These are phyloP conservation scores for Amiota mariae DNA, from an alignment of 2,888 invertebrate species.

Conservation along the genomic window DNA sequence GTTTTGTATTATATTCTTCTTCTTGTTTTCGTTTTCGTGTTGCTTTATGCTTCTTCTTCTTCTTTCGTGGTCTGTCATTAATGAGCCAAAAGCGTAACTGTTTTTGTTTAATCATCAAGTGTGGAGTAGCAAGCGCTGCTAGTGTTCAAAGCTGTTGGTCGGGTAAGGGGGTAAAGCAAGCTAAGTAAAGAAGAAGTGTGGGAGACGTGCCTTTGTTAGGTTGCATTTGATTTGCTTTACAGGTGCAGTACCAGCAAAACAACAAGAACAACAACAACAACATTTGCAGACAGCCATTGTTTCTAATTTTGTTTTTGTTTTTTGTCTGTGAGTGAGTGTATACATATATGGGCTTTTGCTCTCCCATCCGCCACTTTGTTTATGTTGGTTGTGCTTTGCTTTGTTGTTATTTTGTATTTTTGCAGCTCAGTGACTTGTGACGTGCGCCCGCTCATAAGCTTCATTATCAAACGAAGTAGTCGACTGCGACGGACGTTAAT, in stretches of 20 bases:
- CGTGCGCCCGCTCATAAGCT: constrained; percentile 61
- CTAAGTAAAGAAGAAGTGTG: background rate
- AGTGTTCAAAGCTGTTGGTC: background rate
- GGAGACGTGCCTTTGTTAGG: constrained; percentile 41
- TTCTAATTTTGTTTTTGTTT: background rate
- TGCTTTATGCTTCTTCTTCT: background rate
- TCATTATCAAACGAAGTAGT: constrained; percentile 51
- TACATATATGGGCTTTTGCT: constrained; percentile 26
- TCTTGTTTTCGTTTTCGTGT: background rate
- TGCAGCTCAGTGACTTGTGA: constrained; percentile 65
- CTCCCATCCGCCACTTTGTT: constrained; percentile 20
- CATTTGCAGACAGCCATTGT: constrained; percentile 6
- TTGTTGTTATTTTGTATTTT: constrained; percentile 36
- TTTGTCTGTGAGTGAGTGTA: background rate
- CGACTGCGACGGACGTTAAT: constrained; percentile 1
- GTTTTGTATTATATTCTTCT: constrained; percentile 5
- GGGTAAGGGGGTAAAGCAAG: background rate
- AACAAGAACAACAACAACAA: background rate
- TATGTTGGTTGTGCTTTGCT: constrained; percentile 36
- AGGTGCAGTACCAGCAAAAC: constrained; percentile 52
- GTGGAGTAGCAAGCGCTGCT: constrained; percentile 4
- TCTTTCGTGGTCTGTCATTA: constrained; percentile 51
- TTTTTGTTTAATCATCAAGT: constrained; percentile 52
- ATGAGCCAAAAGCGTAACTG: constrained; percentile 63
- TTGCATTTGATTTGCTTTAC: constrained; percentile 40